Conservation (phyloP, 1,140 invertebrate species). For the Hetaerina americana region DNA sequence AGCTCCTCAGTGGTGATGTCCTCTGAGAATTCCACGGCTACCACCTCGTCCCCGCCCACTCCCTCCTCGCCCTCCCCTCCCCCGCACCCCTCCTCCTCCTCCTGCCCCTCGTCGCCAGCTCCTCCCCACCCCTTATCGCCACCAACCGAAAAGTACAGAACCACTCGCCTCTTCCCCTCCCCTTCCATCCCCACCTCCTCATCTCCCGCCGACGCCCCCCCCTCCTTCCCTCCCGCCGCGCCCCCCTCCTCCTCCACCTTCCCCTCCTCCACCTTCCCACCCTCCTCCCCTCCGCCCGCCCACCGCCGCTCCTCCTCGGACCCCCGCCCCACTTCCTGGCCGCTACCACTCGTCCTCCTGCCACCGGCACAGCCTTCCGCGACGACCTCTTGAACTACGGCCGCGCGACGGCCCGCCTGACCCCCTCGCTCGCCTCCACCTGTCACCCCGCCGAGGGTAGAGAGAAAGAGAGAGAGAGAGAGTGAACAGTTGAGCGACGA, state of each 20-base stretch:
- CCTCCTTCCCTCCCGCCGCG: background rate
- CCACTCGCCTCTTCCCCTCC: background rate
- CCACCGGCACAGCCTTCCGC: too few relatives aligned
- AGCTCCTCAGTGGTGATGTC: background rate
- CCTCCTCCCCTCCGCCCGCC: too few relatives aligned
- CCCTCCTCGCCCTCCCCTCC: background rate
- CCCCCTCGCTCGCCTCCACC: too few relatives aligned
- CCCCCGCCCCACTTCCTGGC: too few relatives aligned
- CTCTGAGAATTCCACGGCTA: background rate
- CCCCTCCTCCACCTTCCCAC: background rate
- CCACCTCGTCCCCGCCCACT: background rate
- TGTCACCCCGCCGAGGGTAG: too few relatives aligned
- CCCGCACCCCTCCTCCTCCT: background rate
- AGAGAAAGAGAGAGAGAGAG: too few relatives aligned
- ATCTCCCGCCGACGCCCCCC: background rate
- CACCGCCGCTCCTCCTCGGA: too few relatives aligned
- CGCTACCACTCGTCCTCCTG: too few relatives aligned
- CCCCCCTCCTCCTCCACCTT: background rate
- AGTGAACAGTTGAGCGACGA: too few relatives aligned
- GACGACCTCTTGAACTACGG: too few relatives aligned
- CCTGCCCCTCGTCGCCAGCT: background rate
- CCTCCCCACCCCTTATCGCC: background rate
- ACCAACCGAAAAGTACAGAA: background rate
- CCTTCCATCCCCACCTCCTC: background rate
- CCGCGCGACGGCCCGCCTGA: too few relatives aligned